phyloP scores from a whole-genome alignment of 2,888 invertebrate genomes.

The Drosophila pseudotalamancana region DNA sequence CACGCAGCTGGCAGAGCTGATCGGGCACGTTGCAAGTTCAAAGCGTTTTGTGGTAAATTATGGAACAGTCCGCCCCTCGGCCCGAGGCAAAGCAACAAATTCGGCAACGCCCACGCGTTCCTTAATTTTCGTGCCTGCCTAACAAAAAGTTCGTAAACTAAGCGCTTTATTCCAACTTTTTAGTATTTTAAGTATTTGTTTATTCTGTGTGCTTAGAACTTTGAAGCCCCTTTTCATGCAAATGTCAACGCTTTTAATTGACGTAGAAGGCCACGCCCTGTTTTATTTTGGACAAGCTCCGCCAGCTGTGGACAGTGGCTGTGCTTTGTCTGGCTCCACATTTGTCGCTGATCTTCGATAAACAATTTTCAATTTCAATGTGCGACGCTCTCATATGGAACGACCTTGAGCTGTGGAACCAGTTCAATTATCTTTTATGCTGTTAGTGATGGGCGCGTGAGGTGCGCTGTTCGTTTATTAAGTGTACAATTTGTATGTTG shows the following conservation, averaged over 20 bases:
- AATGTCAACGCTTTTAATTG: slow-evolving; percentile 60
- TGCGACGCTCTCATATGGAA: slow-evolving; percentile 60
- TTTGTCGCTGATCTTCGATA: slow-evolving; percentile 56
- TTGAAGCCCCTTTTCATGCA: slow-evolving; percentile 33
- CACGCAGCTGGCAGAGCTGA: slow-evolving; percentile 43
- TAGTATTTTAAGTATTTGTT: slow-evolving; percentile 5
- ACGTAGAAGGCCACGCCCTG: slow-evolving; percentile 43
- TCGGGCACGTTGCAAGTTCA: slow-evolving; percentile 56
- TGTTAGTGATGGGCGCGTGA: slow-evolving; percentile 1
- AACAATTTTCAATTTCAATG: slow-evolving; percentile 51
- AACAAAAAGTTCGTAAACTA: slow-evolving; percentile 13
- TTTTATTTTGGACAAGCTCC: background rate
- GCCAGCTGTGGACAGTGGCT: slow-evolving; percentile 44
- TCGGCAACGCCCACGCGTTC: slow-evolving; percentile 57
- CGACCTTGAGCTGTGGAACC: slow-evolving; percentile 64
- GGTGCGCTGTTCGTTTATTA: background rate
- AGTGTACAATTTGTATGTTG: no score
- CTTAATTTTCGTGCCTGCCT: background rate
- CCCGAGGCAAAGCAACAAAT: slow-evolving; percentile 35
- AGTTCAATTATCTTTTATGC: slow-evolving; percentile 44
- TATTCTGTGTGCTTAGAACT: slow-evolving; percentile 33
- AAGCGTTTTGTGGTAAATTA: slow-evolving; percentile 57
- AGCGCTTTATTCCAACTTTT: slow-evolving; percentile 21
- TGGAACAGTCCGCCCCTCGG: slow-evolving; percentile 18
- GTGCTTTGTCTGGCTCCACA: slow-evolving; percentile 56